Base-by-base conservation (phyloP, 2,888 invertebrate species). In the Heliconius ethilla region DNA sequence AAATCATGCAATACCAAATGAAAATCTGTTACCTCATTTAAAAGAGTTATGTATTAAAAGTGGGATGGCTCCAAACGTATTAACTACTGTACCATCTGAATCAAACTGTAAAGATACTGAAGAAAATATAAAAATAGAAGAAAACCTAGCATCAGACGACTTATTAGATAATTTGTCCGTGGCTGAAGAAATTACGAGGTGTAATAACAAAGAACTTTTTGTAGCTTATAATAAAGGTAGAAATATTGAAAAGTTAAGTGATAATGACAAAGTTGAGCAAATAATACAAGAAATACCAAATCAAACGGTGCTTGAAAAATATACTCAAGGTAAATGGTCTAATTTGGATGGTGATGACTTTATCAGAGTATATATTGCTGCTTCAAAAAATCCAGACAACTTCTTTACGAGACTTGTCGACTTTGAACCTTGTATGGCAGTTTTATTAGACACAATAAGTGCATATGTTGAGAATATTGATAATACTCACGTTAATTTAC, bases 351-450 rank as follows among this genome's bases (percentile, higher is more conserved):
- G 84, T 1, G 88, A 88, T 13, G 87, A 86, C 33, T 85, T 90
- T 69, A 88, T 91, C 18, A 84, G 89, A 67, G 93, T 95, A 6
- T 91, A 89, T 82, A 92, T 95, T 51, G 87, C 92, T 5, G 88
- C 88, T 6, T 94, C 93, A 1, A 85, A 92, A 75, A 89, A 87
- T 78, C 95, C 95, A 0, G 88, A 87, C 25, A 89, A 91, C 78
- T 92, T 96, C 81, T 95, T 94, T 84, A 88, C 96, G 2, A 90
- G 95, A 67, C 89, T 93, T 29, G 85, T 86, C 0, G 95, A 95
- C 85, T 95, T 94, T 82, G 86, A 91, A 55, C 83, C 90, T 73
- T 89, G 93, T 85, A 87, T 95, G 78, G 83, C 84, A 1, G 83
- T 84, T 27, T 83, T 95, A 37, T 79, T 91, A 13, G 88, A 89